phyloP scores from a whole-genome alignment of 2,797 vertebrate species.

The Enteromius unitaeniatus region DNA sequence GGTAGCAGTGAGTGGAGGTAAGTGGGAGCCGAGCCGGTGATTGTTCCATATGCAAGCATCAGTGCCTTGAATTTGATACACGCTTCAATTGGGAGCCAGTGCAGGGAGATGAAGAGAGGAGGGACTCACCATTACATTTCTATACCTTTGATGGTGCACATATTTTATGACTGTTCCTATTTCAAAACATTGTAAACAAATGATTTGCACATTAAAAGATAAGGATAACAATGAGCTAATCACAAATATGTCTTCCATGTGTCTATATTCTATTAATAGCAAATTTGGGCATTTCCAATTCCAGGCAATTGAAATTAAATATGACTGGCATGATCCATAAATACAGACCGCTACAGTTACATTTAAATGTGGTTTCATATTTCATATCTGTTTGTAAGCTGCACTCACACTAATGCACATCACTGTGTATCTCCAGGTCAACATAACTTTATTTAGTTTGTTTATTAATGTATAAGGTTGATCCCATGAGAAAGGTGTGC shows the following conservation, averaged over 20 bases:
- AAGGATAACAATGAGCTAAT: not conserved
- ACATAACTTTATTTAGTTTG: not conserved
- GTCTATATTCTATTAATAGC: not conserved
- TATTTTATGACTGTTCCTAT: not conserved
- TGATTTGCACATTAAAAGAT: not conserved
- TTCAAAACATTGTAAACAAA: not conserved
- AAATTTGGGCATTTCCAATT: not conserved
- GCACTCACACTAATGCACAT: conserved; percentile 12
- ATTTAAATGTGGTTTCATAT: conserved; percentile 26
- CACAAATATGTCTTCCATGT: conserved; percentile 5
- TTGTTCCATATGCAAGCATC: too few species aligned
- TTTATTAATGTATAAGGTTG: not conserved
- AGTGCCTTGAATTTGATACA: too few species aligned
- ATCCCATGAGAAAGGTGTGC: not conserved
- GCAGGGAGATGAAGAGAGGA: too few species aligned
- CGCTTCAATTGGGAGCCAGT: too few species aligned
- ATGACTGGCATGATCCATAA: conserved; percentile 8
- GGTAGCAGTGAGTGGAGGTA: too few species aligned
- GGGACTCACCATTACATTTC: not conserved
- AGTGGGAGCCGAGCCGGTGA: too few species aligned
- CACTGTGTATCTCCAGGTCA: not conserved
- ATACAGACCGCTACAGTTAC: not conserved
- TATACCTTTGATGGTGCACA: not conserved
- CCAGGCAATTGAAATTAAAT: not conserved
- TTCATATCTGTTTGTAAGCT: conserved; percentile 18